Base-by-base conservation (phyloP, 2,888 invertebrate species). In the Chouioia cunea region DNA sequence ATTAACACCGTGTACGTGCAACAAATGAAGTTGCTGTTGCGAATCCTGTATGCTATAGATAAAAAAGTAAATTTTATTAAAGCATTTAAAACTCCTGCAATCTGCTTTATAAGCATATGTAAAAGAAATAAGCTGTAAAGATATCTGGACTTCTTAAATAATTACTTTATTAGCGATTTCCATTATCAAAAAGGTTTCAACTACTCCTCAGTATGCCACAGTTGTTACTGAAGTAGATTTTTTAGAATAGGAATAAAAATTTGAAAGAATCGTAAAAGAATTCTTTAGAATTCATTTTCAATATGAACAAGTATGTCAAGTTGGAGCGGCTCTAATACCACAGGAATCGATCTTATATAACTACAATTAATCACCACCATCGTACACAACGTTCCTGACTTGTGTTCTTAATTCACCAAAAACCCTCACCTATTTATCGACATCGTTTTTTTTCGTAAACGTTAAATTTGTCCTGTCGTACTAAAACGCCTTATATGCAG, bases 101-200 rank as follows among this genome's bases (percentile, higher is more conserved):
- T 54, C 36, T 65, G 22, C 16, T 65, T 43, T 36, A 18, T 53
- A 73, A n/a, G 47, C 66, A 50, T 53, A 56, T 69, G 65, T 65
- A 70, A 76, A n/a, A 76, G 68, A 77, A 80, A 80, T 76, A 77
- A 80, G 56, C 76, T 75, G 75, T 71, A 68, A 75, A 76, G 76
- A 79, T 75, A 74, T 66, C 74, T 78, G 74, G 69, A 78, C 75
- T 80, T 81, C 78, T 80, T 79, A 80, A 81, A 79, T 78, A 81
- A 77, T 74, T 75, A 76, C 76, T 82, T 82, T 82, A 79, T 80
- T 81, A 75, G 74, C 75, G 75, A 70, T 78, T 82, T 80, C 78
- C 79, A 82, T 83, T 83, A 83, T 83, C 82, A 84, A 84, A 84
- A n/a, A 83, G 78, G 80, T 79, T 80, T 76, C 76, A 80, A 79